A percentile compares a stretch with the other conserved stretches of the same genome.
These are phyloP conservation scores for Trochalopteron elliotii DNA, from an alignment of 2,113 vertebrate genomes.

Conservation along the genomic window DNA sequence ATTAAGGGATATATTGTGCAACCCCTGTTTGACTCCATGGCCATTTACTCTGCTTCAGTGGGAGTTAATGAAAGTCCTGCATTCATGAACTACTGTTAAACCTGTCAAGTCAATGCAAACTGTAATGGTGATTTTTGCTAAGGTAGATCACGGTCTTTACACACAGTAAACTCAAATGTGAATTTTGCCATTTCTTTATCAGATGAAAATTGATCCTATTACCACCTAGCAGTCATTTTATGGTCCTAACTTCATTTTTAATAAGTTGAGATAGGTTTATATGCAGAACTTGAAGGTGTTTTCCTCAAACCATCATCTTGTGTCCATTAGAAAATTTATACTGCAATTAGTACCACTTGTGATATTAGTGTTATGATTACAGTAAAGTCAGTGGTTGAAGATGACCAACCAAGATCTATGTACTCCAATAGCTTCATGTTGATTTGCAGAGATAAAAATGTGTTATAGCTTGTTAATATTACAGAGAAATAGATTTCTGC, in stretches of 20 bases:
- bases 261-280: background rate
- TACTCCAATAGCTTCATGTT: background rate
- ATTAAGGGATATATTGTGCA: conserved; percentile 17
- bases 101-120: background rate
- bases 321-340: background rate
- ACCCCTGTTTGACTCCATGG: background rate
- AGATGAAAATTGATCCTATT: background rate
- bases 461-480: background rate
- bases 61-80: background rate
- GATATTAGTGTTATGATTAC: background rate
- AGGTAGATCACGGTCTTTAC: background rate
- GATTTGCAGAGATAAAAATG: background rate
- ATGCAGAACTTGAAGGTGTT: background rate
- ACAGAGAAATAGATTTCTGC: background rate
- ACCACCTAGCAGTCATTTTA: background rate
- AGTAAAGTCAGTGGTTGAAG: background rate
- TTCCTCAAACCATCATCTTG: background rate
- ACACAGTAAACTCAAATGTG: background rate
- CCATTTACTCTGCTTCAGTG: conserved; percentile 25
- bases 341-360: background rate
- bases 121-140: background rate
- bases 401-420: background rate
- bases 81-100: conserved; percentile 23
- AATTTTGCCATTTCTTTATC: background rate
- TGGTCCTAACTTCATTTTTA: background rate